These are phyloP conservation scores for Hyperopisus bebe DNA, from an alignment of 2,113 vertebrate genomes.

Conservation along the genomic window DNA sequence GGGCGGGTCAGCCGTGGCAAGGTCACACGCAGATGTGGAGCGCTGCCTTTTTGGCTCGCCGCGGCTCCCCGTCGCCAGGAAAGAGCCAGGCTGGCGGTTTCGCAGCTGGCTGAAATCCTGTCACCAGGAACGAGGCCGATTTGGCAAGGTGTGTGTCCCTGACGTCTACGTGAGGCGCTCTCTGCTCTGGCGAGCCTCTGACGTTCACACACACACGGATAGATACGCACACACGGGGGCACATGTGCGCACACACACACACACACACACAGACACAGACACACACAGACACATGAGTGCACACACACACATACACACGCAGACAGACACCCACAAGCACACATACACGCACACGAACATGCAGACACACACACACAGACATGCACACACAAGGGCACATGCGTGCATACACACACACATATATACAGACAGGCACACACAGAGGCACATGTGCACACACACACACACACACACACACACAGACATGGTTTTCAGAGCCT, in stretches of 20 bases:
- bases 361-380: background rate
- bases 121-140: background rate
- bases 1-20: background rate
- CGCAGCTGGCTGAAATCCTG: background rate
- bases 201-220: background rate
- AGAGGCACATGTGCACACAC: accelerated
- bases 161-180: background rate
- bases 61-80: background rate
- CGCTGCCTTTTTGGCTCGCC: background rate
- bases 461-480: background rate
- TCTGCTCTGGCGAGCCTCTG: background rate
- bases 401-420: too few relatives aligned
- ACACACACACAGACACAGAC: too few relatives aligned
- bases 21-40: background rate
- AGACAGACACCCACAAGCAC: background rate
- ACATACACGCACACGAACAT: background rate
- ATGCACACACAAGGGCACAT: too few relatives aligned
- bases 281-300: too few relatives aligned
- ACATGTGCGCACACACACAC: background rate
- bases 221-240: background rate
- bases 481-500: background rate
- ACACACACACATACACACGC: background rate
- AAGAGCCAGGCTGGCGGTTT: background rate
- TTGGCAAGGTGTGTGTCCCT: background rate
- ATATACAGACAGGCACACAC: too few relatives aligned